These are phyloP conservation scores for Mormyrops boulengeri DNA, from an alignment of 2,797 vertebrate species.

Conservation along the genomic window DNA sequence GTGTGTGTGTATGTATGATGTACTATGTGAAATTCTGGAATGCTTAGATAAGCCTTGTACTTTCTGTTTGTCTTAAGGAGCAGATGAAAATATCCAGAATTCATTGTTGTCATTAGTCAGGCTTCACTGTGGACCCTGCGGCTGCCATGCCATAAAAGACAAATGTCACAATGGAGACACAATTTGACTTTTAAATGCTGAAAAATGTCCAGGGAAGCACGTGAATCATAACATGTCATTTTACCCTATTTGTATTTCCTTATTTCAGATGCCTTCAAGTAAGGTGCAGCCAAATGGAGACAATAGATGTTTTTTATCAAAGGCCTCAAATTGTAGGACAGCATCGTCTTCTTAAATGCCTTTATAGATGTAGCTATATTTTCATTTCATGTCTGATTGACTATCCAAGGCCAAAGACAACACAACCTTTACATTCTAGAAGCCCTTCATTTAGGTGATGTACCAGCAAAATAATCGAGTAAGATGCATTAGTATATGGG, in stretches of 20 bases:
- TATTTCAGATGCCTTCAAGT: slow-evolving; percentile 72
- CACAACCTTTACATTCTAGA: slow-evolving; percentile 30
- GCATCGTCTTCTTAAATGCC: slow-evolving; percentile 32
- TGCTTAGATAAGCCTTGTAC: neutral
- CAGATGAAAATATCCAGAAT: neutral
- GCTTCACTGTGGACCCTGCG: neutral
- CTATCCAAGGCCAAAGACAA: slow-evolving; percentile 31
- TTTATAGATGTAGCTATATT: slow-evolving; percentile 25
- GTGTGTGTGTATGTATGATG: neutral
- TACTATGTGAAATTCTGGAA: neutral
- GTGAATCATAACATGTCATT: slow-evolving; percentile 93
- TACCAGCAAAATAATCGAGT: slow-evolving; percentile 66
- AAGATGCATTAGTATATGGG: slow-evolving; percentile 58
- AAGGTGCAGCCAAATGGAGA: slow-evolving; percentile 71
- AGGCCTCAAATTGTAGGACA: slow-evolving; percentile 46
- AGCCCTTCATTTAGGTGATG: slow-evolving; percentile 64
- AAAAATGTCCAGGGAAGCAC: slow-evolving; percentile 55
- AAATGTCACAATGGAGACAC: slow-evolving; percentile 74
- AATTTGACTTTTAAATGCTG: slow-evolving; percentile 81
- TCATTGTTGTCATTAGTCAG: neutral
- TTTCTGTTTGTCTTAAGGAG: neutral
- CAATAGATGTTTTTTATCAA: slow-evolving; percentile 79
- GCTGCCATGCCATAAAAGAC: slow-evolving; percentile 69
- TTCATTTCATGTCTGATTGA: slow-evolving; percentile 38
- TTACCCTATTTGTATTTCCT: slow-evolving; percentile 73